Evolutionary conservation across 2,888 invertebrate species (phyloP).

Genomic region (Catocala nupta): DNA sequence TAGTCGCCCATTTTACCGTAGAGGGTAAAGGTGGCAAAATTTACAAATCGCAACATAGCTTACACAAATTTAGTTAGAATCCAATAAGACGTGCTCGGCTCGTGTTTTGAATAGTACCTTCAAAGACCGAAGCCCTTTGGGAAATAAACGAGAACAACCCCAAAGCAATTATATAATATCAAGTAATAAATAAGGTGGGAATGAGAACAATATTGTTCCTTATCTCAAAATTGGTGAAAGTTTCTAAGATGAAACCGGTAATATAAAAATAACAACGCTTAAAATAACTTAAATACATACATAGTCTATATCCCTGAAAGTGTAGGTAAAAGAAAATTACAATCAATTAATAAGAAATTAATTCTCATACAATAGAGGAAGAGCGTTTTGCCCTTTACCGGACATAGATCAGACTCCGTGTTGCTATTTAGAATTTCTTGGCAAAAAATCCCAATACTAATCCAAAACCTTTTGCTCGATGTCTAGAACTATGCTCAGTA

Average conservation of each 20-base stretch:
- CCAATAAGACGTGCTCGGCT: constrained; percentile 40
- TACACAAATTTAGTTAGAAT: constrained; percentile 32
- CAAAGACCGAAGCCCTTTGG: constrained; percentile 46
- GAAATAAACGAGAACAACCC: constrained; percentile 44
- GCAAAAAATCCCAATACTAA: too few species aligned
- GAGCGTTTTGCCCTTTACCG: too few species aligned
- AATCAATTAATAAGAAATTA: too few species aligned
- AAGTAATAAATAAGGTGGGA: constrained; percentile 35
- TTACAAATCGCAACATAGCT: constrained; percentile 20
- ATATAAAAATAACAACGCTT: neutral
- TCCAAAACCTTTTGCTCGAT: too few species aligned
- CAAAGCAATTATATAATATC: constrained; percentile 50
- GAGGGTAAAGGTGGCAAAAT: constrained; percentile 9
- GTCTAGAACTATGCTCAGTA: too few species aligned
- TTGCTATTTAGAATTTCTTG: too few species aligned
- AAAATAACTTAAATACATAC: too few species aligned
- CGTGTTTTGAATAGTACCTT: constrained; percentile 43
- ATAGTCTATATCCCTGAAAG: too few species aligned
- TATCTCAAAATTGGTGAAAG: constrained; percentile 1
- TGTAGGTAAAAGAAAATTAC: too few species aligned
- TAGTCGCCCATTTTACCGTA: too few species aligned
- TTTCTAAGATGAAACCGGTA: neutral
- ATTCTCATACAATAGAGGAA: too few species aligned
- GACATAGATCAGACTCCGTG: too few species aligned
- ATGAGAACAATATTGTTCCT: constrained; percentile 14